Conservation (phyloP, 2,888 invertebrate genomes). For the Drosophila borealis region DNA sequence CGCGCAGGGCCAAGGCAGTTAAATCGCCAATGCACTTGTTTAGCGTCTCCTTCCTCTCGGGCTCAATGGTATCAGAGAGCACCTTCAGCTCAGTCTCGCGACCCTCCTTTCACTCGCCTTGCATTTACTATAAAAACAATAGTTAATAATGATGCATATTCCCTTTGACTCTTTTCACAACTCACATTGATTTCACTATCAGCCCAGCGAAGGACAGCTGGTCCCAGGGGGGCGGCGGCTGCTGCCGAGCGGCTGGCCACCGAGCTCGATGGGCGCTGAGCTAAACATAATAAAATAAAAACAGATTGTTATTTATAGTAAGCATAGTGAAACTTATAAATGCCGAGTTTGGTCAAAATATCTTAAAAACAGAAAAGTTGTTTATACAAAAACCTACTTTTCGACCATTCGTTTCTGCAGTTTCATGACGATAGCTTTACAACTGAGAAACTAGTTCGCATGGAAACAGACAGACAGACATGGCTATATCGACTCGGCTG, state of each 20-base stretch:
- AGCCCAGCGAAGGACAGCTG: slow-evolving; percentile 87
- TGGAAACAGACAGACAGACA: too few relatives aligned
- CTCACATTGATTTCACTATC: slow-evolving; percentile 91
- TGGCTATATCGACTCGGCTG: too few relatives aligned
- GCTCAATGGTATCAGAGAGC: slow-evolving; percentile 87
- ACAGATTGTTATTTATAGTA: slow-evolving; percentile 9
- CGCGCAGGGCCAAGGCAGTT: slow-evolving; percentile 88
- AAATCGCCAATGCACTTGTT: slow-evolving; percentile 95
- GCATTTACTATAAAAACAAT: slow-evolving; percentile 86
- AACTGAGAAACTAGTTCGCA: too few relatives aligned
- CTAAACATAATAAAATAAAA: slow-evolving; percentile 55
- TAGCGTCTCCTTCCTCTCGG: slow-evolving; percentile 91
- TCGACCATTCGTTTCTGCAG: too few relatives aligned
- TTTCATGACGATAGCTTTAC: too few relatives aligned
- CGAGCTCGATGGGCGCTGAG: slow-evolving; percentile 83
- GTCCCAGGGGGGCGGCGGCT: slow-evolving; percentile 88
- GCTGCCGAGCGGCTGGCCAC: slow-evolving; percentile 86
- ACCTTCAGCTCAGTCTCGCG: slow-evolving; percentile 86
- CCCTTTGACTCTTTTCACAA: slow-evolving; percentile 41
- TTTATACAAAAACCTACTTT: too few relatives aligned
- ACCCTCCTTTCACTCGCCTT: slow-evolving; percentile 87
- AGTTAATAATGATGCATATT: background rate
- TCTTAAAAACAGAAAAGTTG: too few relatives aligned
- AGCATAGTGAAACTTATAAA: too few relatives aligned
- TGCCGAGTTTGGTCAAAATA: too few relatives aligned